Evolutionary conservation across 2,888 invertebrate species (phyloP).

Genomic region (Cheilosia urbana): DNA sequence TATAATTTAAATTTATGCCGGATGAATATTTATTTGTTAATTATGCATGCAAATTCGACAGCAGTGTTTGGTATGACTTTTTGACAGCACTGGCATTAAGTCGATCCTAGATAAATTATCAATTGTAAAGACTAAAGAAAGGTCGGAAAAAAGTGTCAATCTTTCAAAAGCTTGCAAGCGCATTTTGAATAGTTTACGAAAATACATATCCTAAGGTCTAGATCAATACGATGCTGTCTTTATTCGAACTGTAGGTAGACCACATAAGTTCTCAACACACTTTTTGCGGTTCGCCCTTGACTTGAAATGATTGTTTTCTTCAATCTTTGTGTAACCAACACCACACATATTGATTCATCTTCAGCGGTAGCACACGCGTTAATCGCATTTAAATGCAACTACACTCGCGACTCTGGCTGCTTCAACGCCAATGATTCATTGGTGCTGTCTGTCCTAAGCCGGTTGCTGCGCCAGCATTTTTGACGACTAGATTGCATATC

Average conservation of each 20-base stretch:
- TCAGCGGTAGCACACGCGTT: slow-evolving; percentile 17
- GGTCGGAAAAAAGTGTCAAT: too few relatives aligned
- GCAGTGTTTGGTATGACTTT: too few relatives aligned
- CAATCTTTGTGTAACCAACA: slow-evolving; percentile 1
- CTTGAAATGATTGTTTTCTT: not conserved
- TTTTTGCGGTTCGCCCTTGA: slow-evolving; percentile 28
- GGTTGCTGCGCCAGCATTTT: slow-evolving; percentile 2
- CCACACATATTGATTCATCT: not conserved
- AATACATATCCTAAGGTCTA: too few relatives aligned
- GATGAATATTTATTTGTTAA: too few relatives aligned
- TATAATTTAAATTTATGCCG: too few relatives aligned
- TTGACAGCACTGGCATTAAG: too few relatives aligned
- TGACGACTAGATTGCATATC: not conserved
- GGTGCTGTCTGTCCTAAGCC: not conserved
- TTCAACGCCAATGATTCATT: slow-evolving; percentile 14
- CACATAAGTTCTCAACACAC: slow-evolving; percentile 4
- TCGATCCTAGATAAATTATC: too few relatives aligned
- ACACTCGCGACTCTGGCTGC: not conserved
- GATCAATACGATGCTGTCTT: too few relatives aligned
- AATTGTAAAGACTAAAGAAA: too few relatives aligned
- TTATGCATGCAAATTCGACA: too few relatives aligned
- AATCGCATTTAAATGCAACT: slow-evolving; percentile 17
- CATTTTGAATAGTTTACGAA: too few relatives aligned
- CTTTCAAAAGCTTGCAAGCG: too few relatives aligned
- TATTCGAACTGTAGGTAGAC: not conserved